Base-by-base conservation (phyloP, 2,888 invertebrate species). In the Ornithoptera priamus region DNA sequence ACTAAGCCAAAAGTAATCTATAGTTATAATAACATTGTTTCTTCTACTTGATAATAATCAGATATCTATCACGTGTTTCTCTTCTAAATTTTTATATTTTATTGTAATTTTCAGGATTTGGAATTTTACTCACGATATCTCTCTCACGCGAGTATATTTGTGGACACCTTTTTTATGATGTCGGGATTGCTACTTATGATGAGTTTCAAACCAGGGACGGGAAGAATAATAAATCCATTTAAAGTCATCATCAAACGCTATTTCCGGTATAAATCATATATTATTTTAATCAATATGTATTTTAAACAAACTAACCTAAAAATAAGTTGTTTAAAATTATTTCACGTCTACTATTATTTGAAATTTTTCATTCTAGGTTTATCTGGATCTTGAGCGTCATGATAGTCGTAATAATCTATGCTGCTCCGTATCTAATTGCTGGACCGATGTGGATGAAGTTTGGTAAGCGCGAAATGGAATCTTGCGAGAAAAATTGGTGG, bases 101-200 rank as follows among this genome's bases (percentile, higher is more conserved):
- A 8, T 39, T 8, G 7, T 10, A 39, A 39, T n/a, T 62, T 69
- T 1, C 61, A 74, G 74, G 66, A 71, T 50, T 68, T 69, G 36
- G 42, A 67, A 18, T 17, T 57, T 4, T 71, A 69, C 15, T 65
- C 64, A 5, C 17, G n/a, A 1, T 22, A 39, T 2, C 0, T 75
- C 1, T 17, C 59, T 0, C 81, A 82, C 50, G 0, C 69, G 0
- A 80, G 81, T 17, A 24, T 83, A 0, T 12, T 78, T 0, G 79
- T 82, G 6, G 83, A 85, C 63, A 80, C 78, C 0, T 84, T 80
- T 68, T 75, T 84, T 6, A 70, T 78, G 3, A 77, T 85, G 73
- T 84, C 84, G 0, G 84, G 82, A 2, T 59, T 85, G 0, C 75
- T 84, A 0, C 72, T 80, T 2, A 74, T 78, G 58, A 79, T 73